phyloP scores from a whole-genome alignment of 1,140 invertebrate species.

The Leptinotarsa texana region DNA sequence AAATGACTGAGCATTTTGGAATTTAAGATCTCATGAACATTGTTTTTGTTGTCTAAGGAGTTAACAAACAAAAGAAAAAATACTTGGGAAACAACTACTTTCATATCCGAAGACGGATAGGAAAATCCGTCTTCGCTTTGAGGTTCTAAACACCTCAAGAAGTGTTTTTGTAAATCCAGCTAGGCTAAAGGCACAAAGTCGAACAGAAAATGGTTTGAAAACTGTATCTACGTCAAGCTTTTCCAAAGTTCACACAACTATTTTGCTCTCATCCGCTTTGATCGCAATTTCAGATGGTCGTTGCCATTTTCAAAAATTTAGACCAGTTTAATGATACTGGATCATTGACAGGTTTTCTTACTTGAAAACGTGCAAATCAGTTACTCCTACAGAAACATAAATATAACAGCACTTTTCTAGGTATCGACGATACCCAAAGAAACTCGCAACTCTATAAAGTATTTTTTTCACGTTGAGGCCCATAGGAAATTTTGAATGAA shows the following conservation, averaged over 20 bases:
- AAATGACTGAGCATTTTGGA: too few relatives aligned
- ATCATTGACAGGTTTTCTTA: not conserved
- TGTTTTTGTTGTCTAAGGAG: too few relatives aligned
- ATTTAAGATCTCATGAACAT: too few relatives aligned
- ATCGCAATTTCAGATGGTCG: not conserved
- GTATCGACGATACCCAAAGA: not conserved
- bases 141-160: too few relatives aligned
- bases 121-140: too few relatives aligned
- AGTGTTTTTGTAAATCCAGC: too few relatives aligned
- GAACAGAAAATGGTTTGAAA: not conserved
- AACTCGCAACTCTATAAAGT: not conserved
- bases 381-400: not conserved
- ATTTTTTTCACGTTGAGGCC: not conserved
- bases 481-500: not conserved
- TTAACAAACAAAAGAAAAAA: too few relatives aligned
- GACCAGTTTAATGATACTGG: not conserved
- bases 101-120: too few relatives aligned
- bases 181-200: too few relatives aligned
- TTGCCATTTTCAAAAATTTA: not conserved
- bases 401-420: not conserved
- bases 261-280: not conserved
- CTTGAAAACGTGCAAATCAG: not conserved
- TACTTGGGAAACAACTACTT: too few relatives aligned
- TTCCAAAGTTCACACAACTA: not conserved
- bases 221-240: not conserved